Evolutionary conservation across 2,888 invertebrate species (phyloP), one percentile per base, ranked within the genome.

Genomic region (Cryptosula pallasiana): DNA sequence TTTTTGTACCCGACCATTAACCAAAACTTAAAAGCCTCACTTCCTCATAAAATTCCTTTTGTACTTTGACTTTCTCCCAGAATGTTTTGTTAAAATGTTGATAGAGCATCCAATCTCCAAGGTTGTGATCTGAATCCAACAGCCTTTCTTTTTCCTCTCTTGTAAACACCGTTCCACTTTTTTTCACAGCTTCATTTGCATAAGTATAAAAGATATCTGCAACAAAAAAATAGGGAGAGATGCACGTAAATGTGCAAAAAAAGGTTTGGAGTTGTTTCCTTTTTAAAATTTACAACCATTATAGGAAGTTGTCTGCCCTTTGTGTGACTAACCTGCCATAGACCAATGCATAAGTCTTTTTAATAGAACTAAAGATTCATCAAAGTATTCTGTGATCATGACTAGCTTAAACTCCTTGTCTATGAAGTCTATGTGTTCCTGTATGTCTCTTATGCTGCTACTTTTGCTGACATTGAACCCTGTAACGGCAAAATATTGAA

Each of bases 341-440:
- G 63, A 63, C 63, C 63, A 63, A 32, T 63, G 25, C 63, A 63
- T 63, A 5, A 32, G 13, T 34, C 63, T 27, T 32, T 27, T 63
- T 13, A 63, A 32, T 32, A 63, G 63, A 27, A 63, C 63, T 63
- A 63, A 32, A 34, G 63, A 63, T 32, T 63, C 63, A 63, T 63
- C 63, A 63, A 63, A 63, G n/a, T 63, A 63, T 9, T 63, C 63
- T 63, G 63, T 63, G 16, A 63, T 32, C 63, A 63, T 63, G 63
- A 63, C 63, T 5, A 63, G 63, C 32, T 32, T 27, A 32, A 63
- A 63, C 13, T 27, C 13, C 29, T 32, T 63, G 32, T 63, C 63
- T 13, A 63, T 27, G 27, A 63, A 63, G 9, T 63, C 32, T 27
- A 63, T 63, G 34, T 63, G 32, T 9, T 63, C 63, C 9, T 63